phyloP scores from a whole-genome alignment of 2,888 invertebrate genomes.

The Lithosia quadra region DNA sequence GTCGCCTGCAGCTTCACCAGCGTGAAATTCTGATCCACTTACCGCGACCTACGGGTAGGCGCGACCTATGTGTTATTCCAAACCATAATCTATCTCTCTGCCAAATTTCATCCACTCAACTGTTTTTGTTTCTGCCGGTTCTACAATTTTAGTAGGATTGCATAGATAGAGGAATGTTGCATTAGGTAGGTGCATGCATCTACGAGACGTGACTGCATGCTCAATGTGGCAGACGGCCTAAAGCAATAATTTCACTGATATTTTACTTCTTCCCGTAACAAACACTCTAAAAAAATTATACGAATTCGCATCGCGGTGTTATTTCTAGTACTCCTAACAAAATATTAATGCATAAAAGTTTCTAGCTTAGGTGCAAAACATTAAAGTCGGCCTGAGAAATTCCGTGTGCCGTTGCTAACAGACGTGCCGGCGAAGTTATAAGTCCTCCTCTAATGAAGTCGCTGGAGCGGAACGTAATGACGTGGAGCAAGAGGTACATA shows the following conservation, averaged over 20 bases:
- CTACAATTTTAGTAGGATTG: too few relatives aligned
- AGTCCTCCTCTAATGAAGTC: background rate
- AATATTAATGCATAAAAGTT: background rate
- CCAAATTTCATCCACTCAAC: too few relatives aligned
- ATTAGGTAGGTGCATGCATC: too few relatives aligned
- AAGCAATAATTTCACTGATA: background rate
- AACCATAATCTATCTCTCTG: too few relatives aligned
- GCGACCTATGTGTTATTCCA: too few relatives aligned
- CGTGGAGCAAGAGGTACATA: background rate
- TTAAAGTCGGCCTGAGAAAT: background rate
- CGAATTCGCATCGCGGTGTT: background rate
- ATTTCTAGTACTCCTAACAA: constrained; percentile 1
- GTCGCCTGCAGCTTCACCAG: too few relatives aligned
- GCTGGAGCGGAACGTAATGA: background rate
- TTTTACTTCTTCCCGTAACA: background rate
- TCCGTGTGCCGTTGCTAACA: background rate
- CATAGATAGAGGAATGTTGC: too few relatives aligned
- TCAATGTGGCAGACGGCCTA: too few relatives aligned
- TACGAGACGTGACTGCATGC: too few relatives aligned
- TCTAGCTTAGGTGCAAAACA: background rate
- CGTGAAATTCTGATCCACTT: too few relatives aligned
- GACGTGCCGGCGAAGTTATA: background rate
- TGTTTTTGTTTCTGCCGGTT: too few relatives aligned
- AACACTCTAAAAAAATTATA: background rate
- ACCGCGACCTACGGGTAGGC: too few relatives aligned